Percentiles rank a stretch among this genome's conserved stretches.
phyloP scores from a whole-genome alignment of 2,888 invertebrate species.

The Agriopis aurantiaria region DNA sequence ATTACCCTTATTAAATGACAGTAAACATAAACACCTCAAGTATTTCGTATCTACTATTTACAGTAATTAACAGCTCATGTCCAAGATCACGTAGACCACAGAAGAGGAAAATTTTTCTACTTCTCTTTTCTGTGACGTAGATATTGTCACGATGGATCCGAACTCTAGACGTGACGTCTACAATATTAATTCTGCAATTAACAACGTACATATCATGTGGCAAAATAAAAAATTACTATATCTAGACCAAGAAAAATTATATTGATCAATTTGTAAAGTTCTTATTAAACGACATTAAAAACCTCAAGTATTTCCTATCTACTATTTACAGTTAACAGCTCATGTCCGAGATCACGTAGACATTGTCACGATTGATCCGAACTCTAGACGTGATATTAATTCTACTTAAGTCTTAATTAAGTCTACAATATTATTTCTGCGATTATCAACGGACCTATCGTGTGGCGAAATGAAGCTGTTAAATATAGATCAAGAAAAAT shows the following conservation, averaged over 20 bases:
- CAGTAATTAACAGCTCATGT: slow-evolving; percentile 35
- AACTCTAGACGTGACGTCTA: slow-evolving; percentile 15
- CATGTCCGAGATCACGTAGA: slow-evolving; percentile 49
- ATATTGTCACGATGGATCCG: slow-evolving; percentile 21
- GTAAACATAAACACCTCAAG: background rate
- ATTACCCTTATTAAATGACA: background rate
- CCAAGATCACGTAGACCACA: slow-evolving; percentile 48
- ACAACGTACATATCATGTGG: too few species aligned
- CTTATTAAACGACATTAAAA: background rate
- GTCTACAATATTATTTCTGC: slow-evolving; percentile 32
- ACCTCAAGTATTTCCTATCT: background rate
- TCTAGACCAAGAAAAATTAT: too few species aligned
- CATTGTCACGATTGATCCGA: slow-evolving; percentile 22
- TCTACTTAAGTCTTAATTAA: background rate
- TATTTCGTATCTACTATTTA: background rate
- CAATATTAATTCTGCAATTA: slow-evolving; percentile 24
- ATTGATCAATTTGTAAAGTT: too few species aligned
- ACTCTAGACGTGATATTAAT: slow-evolving; percentile 11
- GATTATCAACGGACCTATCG: slow-evolving; percentile 22
- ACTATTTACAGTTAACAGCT: slow-evolving; percentile 11
- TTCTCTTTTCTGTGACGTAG: too few species aligned
- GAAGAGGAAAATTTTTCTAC: too few species aligned
- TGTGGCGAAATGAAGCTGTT: slow-evolving; percentile 17
- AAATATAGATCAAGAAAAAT: background rate
- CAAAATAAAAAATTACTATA: too few species aligned